phyloP scores from a whole-genome alignment of 1,140 invertebrate genomes.

The Patella vulgata region DNA sequence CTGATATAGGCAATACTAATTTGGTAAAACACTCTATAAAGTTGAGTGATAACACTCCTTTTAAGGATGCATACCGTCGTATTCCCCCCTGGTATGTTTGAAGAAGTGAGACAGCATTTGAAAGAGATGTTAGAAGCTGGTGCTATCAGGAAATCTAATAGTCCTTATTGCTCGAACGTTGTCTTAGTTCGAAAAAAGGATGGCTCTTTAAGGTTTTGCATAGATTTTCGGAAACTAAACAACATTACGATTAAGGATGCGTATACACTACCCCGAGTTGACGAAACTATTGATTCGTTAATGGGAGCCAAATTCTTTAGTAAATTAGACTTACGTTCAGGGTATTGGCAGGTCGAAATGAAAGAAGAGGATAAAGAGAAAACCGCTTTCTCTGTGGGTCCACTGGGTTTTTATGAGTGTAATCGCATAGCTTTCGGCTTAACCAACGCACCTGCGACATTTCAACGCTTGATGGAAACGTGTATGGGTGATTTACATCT shows the following conservation, averaged over 20 bases:
- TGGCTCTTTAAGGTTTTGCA: slow-evolving; percentile 51
- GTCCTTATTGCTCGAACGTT: slow-evolving; percentile 19
- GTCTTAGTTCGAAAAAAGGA: slow-evolving; percentile 26
- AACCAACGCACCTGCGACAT: slow-evolving; percentile 34
- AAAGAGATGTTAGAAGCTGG: slow-evolving; percentile 14
- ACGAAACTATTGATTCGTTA: slow-evolving; percentile 64
- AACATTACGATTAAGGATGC: slow-evolving; percentile 62
- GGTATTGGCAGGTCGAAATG: slow-evolving; percentile 58
- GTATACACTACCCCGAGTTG: slow-evolving; percentile 69
- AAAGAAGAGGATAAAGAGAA: slow-evolving; percentile 48
- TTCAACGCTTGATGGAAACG: no score
- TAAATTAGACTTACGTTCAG: slow-evolving; percentile 60
- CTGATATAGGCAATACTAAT: no score
- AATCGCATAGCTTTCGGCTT: slow-evolving; percentile 29
- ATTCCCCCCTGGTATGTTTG: slow-evolving; percentile 24
- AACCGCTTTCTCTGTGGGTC: slow-evolving; percentile 44
- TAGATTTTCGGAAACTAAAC: slow-evolving; percentile 70
- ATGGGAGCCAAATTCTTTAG: slow-evolving; percentile 62
- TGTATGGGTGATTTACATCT: no score
- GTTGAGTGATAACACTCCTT: slow-evolving; percentile 17
- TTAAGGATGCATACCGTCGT: slow-evolving; percentile 18
- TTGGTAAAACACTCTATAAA: slow-evolving; percentile 24
- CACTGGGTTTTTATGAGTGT: slow-evolving; percentile 27
- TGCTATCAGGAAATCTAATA: slow-evolving; percentile 20
- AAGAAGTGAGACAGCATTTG: slow-evolving; percentile 24